Evolutionary conservation across 2,888 invertebrate species (phyloP), one percentile per base, ranked within the genome.

Genomic region (Apocheima hispidaria): DNA sequence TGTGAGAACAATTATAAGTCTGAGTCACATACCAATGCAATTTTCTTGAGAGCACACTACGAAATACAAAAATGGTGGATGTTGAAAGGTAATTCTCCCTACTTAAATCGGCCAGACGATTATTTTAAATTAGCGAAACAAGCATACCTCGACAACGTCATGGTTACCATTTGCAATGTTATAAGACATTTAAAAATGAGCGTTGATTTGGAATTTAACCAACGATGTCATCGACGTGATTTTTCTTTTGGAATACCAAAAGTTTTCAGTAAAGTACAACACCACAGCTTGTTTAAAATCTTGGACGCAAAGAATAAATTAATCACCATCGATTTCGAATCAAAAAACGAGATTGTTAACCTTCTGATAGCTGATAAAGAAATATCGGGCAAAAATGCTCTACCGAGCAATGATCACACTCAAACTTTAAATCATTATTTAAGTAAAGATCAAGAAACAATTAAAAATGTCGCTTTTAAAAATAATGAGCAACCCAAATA

Each of bases 21-120:
- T 23, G 33, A 49, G 4, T 5, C 14, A n/a, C 33, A 81, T 57
- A 72, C 80, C 2, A 33, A 30, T n/a, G 20, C 46, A 20, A 46
- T 46, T 12, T 46, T 46, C 36, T 18, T 38, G 4, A 36, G n/a
- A 50, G 50, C 10, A 26, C 50, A 50, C 50, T 1, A 50, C 10
- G 26, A 50, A 16, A 38, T 50, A 26, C 50, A 50, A 14, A 16
- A 36, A 12, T 50, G 50, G 50, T 50, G 50, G 50, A 50, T 16
- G 26, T n/a, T 50, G 3, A 38, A 36, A 38, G 23, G 10, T 26
- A 21, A 38, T 38, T 26, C 38, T 26, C 36, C 26, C 3, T 50
- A 50, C 12, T 16, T 50, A 26, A 50, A 9, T 14, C 14, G 36
- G 16, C 26, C 26, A 2, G 26, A 23, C 18, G 36, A 50, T 38